phyloP scores from a whole-genome alignment of 2,113 vertebrate species.

The Nothobranchius furzeri region DNA sequence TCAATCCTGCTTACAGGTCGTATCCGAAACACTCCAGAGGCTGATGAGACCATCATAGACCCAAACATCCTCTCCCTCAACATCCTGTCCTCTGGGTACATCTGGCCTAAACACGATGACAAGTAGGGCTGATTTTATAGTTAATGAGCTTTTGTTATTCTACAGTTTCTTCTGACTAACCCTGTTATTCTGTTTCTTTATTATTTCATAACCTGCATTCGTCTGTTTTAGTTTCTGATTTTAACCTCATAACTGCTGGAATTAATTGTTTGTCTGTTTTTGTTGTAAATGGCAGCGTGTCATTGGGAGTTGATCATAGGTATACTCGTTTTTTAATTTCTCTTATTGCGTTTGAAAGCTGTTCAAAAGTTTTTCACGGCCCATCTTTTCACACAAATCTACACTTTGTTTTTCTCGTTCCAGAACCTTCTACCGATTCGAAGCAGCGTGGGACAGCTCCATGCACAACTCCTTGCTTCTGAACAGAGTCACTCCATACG shows the following conservation, averaged over 20 bases:
- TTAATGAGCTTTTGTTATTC: too few species aligned
- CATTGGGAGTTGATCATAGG: constrained; percentile 93
- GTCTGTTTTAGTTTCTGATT: constrained; percentile 32
- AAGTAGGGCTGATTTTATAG: constrained; percentile 75
- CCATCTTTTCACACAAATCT: too few species aligned
- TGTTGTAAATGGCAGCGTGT: constrained; percentile 82
- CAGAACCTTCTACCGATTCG: constrained; percentile 96
- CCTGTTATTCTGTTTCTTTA: background rate
- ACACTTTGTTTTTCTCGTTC: constrained; percentile 22
- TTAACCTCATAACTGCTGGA: constrained; percentile 43
- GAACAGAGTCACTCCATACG: constrained; percentile 95
- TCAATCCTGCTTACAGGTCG: constrained; percentile 81
- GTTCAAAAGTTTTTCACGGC: background rate
- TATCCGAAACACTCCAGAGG: constrained; percentile 95
- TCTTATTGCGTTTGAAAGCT: too few species aligned
- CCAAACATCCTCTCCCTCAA: constrained; percentile 98
- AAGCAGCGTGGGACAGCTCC: constrained; percentile 96
- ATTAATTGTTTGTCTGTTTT: constrained; percentile 54
- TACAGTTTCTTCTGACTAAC: too few species aligned
- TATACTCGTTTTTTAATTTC: constrained; percentile 50
- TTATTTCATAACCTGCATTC: background rate
- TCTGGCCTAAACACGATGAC: constrained; percentile 91
- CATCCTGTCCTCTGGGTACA: constrained; percentile 90
- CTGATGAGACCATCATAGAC: constrained; percentile 94
- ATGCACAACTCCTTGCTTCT: constrained; percentile 98